Evolutionary conservation across 2,888 invertebrate genomes (phyloP), one percentile per base, ranked within the genome.

Genomic region (Hypomecis punctinalis): DNA sequence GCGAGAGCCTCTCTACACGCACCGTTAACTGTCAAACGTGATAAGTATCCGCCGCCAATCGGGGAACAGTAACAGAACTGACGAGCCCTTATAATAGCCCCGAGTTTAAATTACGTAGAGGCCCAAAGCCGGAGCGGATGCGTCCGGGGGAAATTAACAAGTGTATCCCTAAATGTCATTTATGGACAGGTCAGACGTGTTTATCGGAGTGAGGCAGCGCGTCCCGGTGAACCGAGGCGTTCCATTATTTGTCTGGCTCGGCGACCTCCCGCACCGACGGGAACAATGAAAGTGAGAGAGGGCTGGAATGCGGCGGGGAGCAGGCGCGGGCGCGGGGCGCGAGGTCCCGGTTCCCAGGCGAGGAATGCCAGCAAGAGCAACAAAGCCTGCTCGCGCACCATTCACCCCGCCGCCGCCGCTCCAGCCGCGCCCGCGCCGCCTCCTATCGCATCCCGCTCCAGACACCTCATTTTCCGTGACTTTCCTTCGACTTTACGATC

Each of bases 201-300:
- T 90, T 88, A 88, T 87, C 83, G 85, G 86, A 85, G 84, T 82
- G 84, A 79, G 81, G 82, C 83, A 80, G 80, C 83, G 79, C 83
- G 83, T 79, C 81, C 80, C 80, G 81, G 86, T 83, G 80, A 78
- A 81, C 80, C 81, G 84, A 90, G 88, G 86, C 86, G 89, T 86
- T 89, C 83, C 81, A 89, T 89, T 88, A 66, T 86, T 85, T 84
- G 87, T 86, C 80, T 80, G 82, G 83, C 81, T 73, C 83, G 84
- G 87, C 91, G 91, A 91, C 92, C 91, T 91, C 90, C 92, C 91
- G 91, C 88, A 80, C 90, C 84, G 90, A 85, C 79, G 83, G 88
- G 91, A 90, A 92, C 92, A 92, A 92, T 91, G 91, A 91, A 90
- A 91, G 92, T 92, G 92, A 91, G 91, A 89, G 91, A 90, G 89